phyloP scores from a whole-genome alignment of 92 coral and sea anemone genomes.

The Porites rus region DNA sequence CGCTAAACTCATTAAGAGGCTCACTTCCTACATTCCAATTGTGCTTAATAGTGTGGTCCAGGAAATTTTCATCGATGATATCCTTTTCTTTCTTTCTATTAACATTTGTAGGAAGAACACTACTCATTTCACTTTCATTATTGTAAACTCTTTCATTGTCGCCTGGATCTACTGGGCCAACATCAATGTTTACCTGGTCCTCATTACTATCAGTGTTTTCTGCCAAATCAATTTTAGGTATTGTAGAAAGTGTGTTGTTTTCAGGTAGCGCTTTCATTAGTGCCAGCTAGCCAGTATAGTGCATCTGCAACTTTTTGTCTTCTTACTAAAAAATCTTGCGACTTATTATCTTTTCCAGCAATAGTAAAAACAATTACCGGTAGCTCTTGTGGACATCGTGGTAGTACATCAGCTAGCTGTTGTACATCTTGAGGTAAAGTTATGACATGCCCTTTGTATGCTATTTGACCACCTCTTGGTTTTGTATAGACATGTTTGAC shows the following conservation, averaged over 20 bases:
- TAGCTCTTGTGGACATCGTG: constrained; percentile 37
- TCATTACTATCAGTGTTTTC: constrained; percentile 18
- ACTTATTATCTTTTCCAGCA: constrained; percentile 41
- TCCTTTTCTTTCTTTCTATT: constrained; percentile 31
- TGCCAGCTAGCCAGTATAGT: constrained; percentile 56
- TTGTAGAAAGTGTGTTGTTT: neutral
- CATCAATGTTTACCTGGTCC: constrained; percentile 44
- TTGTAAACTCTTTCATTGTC: constrained; percentile 61
- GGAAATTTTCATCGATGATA: constrained; percentile 18
- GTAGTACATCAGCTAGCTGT: constrained; percentile 59
- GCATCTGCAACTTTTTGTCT: constrained; percentile 57
- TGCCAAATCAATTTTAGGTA: constrained; percentile 28
- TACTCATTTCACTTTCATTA: constrained; percentile 61
- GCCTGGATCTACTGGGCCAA: constrained; percentile 59
- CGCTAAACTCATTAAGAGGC: constrained; percentile 59
- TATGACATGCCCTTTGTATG: constrained; percentile 67
- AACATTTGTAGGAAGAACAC: constrained; percentile 64
- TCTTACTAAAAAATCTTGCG: constrained; percentile 49
- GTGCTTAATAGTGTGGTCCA: constrained; percentile 1
- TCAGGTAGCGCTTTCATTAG: constrained; percentile 44
- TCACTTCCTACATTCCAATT: constrained; percentile 56
- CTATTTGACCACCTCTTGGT: constrained; percentile 69
- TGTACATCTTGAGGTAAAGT: constrained; percentile 61
- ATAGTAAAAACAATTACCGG: constrained; percentile 46
- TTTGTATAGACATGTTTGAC: constrained; percentile 57